Evolutionary conservation across 2,888 invertebrate species (phyloP), one percentile per base, ranked within the genome.

Genomic region (Xestobium rufovillosum): DNA sequence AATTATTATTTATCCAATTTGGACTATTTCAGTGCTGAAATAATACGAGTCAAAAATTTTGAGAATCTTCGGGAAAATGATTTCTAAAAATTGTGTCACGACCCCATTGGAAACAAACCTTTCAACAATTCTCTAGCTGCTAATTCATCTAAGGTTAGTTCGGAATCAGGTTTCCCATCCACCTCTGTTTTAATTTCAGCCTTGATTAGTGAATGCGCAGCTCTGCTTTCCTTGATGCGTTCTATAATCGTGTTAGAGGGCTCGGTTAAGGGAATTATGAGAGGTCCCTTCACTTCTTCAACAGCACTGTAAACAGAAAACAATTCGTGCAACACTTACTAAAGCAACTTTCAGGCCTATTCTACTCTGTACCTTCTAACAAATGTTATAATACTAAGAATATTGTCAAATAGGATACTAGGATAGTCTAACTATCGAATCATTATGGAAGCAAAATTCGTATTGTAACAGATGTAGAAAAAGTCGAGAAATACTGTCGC

Each of bases 111-210:
- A 27, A 4, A 39, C 30, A 28, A 50, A 53, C 78, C 80, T 46
- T 75, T 71, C 28, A 88, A 54, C 17, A 89, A 65, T 65, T 88
- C 86, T 42, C 76, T 69, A 1, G 79, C 78, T 12, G 85, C 88
- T 59, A 80, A 75, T 58, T 83, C 77, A 39, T 88, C 86, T 38
- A 79, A 53, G 2, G 70, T 67, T 46, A 69, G 47, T 43, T 61
- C 61, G n/a, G 56, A 55, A 48, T 61, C 60, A 11, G 61, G 62
- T 44, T 55, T 51, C 6, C 38, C 38, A 32, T 50, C 52, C 26
- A 43, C 43, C 34, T 36, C 35, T 9, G 26, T 36, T 14, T 40
- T 38, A 15, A 38, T 38, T 34, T 42, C 43, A 34, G 44, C 39
- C 27, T 33, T 38, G 32, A 42, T 45, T n/a, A n/a, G n/a, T n/a